Percentiles rank a stretch among this genome's conserved stretches.
These are phyloP conservation scores for Apis cerana DNA, from an alignment of 1,140 invertebrate species.

Conservation along the genomic window DNA sequence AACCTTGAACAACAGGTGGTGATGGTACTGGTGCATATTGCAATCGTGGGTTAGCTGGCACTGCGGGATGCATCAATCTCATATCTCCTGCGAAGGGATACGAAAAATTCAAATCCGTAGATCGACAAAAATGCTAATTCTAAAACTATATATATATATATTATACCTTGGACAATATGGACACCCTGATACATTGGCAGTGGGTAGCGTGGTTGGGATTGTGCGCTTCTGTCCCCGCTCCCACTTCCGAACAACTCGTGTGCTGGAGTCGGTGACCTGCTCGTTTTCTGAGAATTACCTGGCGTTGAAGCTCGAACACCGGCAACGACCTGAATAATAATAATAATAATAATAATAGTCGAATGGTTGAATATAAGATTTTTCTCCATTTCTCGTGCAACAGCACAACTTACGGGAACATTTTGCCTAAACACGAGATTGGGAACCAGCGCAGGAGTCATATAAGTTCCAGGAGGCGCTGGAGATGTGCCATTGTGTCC, in stretches of 20 bases:
- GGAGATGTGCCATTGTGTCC: slow-evolving; percentile 71
- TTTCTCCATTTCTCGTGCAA: too few species aligned
- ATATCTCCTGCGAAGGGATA: slow-evolving; percentile 69
- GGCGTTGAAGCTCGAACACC: slow-evolving; percentile 76
- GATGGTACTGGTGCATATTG: slow-evolving; percentile 78
- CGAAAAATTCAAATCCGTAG: not conserved
- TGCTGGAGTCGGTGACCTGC: slow-evolving; percentile 77
- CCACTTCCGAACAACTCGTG: slow-evolving; percentile 74
- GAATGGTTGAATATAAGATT: not conserved
- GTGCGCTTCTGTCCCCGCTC: slow-evolving; percentile 75
- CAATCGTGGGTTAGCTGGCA: slow-evolving; percentile 73
- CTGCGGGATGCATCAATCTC: slow-evolving; percentile 78
- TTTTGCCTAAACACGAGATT: slow-evolving; percentile 79
- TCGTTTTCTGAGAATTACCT: slow-evolving; percentile 76
- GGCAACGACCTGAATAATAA: slow-evolving; percentile 66
- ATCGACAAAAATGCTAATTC: not conserved
- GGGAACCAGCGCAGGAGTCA: slow-evolving; percentile 76
- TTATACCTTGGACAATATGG: slow-evolving; percentile 77
- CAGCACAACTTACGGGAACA: slow-evolving; percentile 69
- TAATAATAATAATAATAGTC: too few species aligned
- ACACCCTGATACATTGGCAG: slow-evolving; percentile 80
- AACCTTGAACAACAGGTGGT: slow-evolving; percentile 78
- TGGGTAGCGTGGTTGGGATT: slow-evolving; percentile 78
- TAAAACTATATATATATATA: too few species aligned
- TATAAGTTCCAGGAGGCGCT: slow-evolving; percentile 74